These are phyloP conservation scores for Chanos chanos DNA, from an alignment of 2,797 vertebrate species.

Conservation along the genomic window DNA sequence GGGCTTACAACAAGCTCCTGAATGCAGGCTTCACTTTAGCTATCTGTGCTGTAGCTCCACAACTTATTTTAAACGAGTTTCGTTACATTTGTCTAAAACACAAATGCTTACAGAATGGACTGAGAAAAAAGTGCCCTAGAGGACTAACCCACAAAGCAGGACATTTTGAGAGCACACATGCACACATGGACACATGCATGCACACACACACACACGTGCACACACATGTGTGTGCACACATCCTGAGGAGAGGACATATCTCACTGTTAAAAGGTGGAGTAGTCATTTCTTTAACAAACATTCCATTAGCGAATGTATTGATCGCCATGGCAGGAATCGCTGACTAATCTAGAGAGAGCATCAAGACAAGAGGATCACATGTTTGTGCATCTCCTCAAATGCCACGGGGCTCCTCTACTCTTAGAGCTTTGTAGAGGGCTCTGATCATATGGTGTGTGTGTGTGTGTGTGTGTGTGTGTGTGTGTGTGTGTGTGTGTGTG, in stretches of 20 bases:
- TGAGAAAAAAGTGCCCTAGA: no score
- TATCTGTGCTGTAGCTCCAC: no score
- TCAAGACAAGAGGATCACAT: slow-evolving; percentile 36
- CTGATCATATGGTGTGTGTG: no score
- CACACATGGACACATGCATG: slow-evolving; percentile 2
- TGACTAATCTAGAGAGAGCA: slow-evolving; percentile 56
- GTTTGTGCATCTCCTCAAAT: no score
- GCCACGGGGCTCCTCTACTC: no score
- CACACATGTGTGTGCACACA: neutral
- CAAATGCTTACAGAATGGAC: no score
- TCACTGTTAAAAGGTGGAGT: neutral
- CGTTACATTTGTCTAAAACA: no score
- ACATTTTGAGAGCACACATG: slow-evolving; percentile 1
- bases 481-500: slow-evolving; percentile 20
- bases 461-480: neutral
- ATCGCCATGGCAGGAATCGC: slow-evolving; percentile 51
- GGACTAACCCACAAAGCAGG: no score
- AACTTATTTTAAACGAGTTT: no score
- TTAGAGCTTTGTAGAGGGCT: slow-evolving; percentile 14
- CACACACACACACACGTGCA: neutral
- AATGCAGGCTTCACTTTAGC: no score
- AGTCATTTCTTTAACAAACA: slow-evolving; percentile 33
- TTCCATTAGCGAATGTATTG: slow-evolving; percentile 70
- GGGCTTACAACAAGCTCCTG: no score
- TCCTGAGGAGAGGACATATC: no score